Conservation (phyloP, 2,113 vertebrate species). For the Astatoreochromis straeleni region DNA sequence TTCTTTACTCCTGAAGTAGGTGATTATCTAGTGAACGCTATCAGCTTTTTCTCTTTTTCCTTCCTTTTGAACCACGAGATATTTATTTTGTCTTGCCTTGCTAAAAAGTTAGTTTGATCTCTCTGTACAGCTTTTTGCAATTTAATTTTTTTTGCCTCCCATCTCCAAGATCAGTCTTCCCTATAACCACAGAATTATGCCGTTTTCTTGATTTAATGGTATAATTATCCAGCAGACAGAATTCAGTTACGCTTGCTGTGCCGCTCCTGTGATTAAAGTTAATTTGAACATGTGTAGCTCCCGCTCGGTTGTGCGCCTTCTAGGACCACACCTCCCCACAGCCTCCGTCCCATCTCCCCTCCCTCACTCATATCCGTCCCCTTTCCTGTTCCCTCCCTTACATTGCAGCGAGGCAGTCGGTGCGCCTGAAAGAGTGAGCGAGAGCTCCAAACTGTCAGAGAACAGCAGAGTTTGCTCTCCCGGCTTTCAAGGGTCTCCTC, state of each 20-base stretch:
- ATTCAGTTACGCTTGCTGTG: neutral
- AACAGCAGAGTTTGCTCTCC: conserved; percentile 22
- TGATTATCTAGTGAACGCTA: neutral
- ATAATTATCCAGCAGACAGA: neutral
- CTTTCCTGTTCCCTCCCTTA: conserved; percentile 52
- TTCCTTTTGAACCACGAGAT: neutral
- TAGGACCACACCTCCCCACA: conserved; percentile 14
- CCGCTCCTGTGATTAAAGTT: neutral
- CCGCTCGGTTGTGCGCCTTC: neutral
- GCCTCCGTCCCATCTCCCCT: conserved; percentile 17
- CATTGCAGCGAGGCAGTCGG: conserved; percentile 39
- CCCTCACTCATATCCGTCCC: conserved; percentile 63
- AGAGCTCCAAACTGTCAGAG: conserved; percentile 51
- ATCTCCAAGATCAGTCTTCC: neutral
- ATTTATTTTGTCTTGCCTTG: neutral
- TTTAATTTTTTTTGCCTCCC: neutral
- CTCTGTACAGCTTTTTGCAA: neutral
- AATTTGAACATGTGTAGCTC: neutral
- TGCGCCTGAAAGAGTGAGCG: conserved; percentile 31
- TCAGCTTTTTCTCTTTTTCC: neutral
- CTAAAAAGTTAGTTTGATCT: neutral
- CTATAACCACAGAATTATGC: neutral
- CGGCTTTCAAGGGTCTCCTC: neutral
- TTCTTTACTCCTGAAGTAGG: neutral
- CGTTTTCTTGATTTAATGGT: neutral